Evolutionary conservation across 2,888 invertebrate species (phyloP).

Genomic region (Pyrochroa serraticornis): DNA sequence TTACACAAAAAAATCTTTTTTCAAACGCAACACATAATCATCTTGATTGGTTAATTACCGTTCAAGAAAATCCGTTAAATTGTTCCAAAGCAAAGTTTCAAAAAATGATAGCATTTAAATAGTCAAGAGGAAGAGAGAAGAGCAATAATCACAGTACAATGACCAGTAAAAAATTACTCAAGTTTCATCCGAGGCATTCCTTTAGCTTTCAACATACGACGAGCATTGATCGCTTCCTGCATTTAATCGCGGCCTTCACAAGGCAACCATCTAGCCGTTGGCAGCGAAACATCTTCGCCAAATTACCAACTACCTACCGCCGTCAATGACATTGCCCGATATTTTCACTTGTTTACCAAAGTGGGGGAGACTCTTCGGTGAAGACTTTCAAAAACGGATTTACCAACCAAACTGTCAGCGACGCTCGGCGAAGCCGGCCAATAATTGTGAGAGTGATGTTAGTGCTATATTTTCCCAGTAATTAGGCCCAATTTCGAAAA

Average conservation of each 20-base stretch:
- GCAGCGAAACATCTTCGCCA: constrained; percentile 18
- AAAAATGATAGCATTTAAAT: too few species aligned
- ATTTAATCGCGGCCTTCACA: constrained; percentile 26
- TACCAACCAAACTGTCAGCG: constrained; percentile 12
- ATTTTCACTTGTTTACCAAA: constrained; percentile 22
- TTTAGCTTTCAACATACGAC: too few species aligned
- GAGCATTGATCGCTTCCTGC: too few species aligned
- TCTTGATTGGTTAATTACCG: too few species aligned
- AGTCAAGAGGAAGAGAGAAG: too few species aligned
- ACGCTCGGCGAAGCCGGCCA: constrained; percentile 7
- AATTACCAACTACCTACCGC: not conserved
- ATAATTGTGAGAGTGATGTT: constrained; percentile 19
- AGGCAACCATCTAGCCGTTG: constrained; percentile 16
- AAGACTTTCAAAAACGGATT: constrained; percentile 22
- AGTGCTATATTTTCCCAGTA: too few species aligned
- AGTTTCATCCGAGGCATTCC: constrained; percentile 2
- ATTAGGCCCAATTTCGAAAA: too few species aligned
- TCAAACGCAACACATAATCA: too few species aligned
- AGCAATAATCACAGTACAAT: not conserved
- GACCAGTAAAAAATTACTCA: constrained; percentile 18
- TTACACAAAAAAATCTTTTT: too few species aligned
- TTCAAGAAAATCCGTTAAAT: too few species aligned
- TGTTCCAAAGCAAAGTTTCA: too few species aligned
- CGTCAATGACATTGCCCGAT: constrained; percentile 30
- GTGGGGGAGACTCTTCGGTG: constrained; percentile 20